Evolutionary conservation across 2,113 vertebrate genomes (phyloP), one percentile per base, ranked within the genome.

Genomic region (Nannobrachium achirus): DNA sequence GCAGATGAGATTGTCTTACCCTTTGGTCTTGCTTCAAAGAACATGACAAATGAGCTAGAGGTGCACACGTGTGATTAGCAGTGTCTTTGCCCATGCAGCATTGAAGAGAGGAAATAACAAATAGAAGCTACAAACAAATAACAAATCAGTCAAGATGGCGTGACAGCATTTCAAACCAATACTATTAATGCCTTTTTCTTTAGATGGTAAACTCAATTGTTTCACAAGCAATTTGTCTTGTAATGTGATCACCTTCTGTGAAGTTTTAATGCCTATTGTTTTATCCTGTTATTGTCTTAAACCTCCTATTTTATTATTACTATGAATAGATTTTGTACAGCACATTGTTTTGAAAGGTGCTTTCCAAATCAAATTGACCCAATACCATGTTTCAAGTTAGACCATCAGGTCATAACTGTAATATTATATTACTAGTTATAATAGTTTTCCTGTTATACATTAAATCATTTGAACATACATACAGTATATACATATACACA

Each of bases 1-100:
- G 71, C 74, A 67, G 88, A 83, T 79, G 82, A 81, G 88, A 91
- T 93, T 86, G 71, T 86, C 82, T 93, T 93, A 91, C 92, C 44
- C 60, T 76, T 60, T 73, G 86, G 87, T 85, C 84, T 80, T 79
- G 88, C 88, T 90, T 87, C 86, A 82, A 73, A 80, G 86, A 85
- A 79, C 89, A 76, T 50, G 60, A 86, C 87, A 89, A 89, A 91
- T 83, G 76, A 91, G 81, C 69, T 58, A 5, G 52, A 73, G 75
- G 70, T 56, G 71, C 59, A 63, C 42, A 72, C 68, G 68, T 10
- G 57, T 33, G 75, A 78, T 55, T 78, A 6, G 1, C 50, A 71
- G 59, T 58, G 55, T 41, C 38, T 8, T 10, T 56, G 53, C 3
- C 41, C 20, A 18, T 67, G 52, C 44, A 55, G 6, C 25, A 4